phyloP scores from a whole-genome alignment of 2,113 vertebrate genomes.

The Oncorhynchus nerka region DNA sequence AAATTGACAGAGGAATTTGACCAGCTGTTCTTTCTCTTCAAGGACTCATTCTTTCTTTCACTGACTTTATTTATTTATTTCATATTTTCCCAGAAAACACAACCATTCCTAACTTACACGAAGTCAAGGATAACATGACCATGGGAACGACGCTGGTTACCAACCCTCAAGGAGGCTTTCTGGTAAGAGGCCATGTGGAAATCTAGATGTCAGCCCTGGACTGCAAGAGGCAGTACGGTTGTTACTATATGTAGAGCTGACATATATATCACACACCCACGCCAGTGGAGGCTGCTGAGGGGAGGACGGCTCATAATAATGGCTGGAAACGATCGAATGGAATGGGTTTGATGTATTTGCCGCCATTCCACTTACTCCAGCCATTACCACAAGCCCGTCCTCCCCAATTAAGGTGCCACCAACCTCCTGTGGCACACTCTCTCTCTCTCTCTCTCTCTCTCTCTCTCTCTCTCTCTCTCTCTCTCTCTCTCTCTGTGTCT shows the following conservation, averaged over 20 bases:
- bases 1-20: conserved; percentile 57
- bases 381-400: no score
- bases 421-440: no score
- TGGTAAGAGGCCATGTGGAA: conserved; percentile 77
- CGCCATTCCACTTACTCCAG: no score
- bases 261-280: neutral
- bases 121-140: conserved; percentile 98
- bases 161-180: conserved; percentile 93
- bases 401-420: no score
- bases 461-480: neutral
- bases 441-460: neutral
- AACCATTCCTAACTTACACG: conserved; percentile 85
- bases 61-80: conserved; percentile 37
- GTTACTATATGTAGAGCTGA: neutral
- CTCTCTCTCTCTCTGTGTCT: neutral
- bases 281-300: no score
- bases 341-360: no score
- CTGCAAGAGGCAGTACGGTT: no score
- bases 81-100: conserved; percentile 71
- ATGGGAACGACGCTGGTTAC: conserved; percentile 94
- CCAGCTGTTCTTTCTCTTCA: conserved; percentile 40
- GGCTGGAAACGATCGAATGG: no score
- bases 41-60: conserved; percentile 21
- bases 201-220: neutral
- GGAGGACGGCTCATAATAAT: no score